Percentiles rank a stretch among this genome's conserved stretches.
These are phyloP conservation scores for Cheilosia impressa DNA, from an alignment of 2,888 invertebrate genomes.

Conservation along the genomic window DNA sequence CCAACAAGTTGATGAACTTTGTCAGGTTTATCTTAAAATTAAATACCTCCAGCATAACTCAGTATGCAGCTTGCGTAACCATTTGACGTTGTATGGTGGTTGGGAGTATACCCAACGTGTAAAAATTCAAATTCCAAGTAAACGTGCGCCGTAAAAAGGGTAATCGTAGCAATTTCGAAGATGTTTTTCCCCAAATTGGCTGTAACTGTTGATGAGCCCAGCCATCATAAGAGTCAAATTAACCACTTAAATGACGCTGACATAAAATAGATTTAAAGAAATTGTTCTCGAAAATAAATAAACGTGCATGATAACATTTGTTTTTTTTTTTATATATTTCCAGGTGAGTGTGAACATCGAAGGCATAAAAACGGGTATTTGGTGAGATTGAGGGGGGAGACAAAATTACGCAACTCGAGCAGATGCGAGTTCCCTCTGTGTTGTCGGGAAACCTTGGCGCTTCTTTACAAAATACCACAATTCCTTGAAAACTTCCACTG, in stretches of 20 bases:
- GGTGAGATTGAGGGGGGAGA: slow-evolving; percentile 35
- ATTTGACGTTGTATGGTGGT: slow-evolving; percentile 1
- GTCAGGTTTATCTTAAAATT: slow-evolving; percentile 33
- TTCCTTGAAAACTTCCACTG: slow-evolving; percentile 21
- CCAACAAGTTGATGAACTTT: slow-evolving; percentile 50
- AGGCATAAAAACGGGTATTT: slow-evolving; percentile 20
- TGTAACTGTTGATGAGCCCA: background rate
- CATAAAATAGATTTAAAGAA: background rate
- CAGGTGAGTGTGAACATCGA: slow-evolving; percentile 46
- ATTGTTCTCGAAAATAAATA: background rate
- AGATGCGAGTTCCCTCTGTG: slow-evolving; percentile 14
- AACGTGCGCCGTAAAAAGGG: slow-evolving; percentile 16
- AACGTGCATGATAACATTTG: background rate
- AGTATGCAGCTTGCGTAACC: slow-evolving; percentile 47
- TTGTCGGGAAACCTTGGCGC: background rate
- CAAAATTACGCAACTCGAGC: slow-evolving; percentile 7
- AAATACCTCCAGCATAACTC: slow-evolving; percentile 16
- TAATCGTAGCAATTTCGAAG: background rate
- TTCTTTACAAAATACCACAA: background rate
- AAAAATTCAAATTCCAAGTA: slow-evolving; percentile 32
- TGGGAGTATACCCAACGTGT: slow-evolving; percentile 9
- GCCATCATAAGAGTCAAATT: background rate
- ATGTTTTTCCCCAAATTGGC: slow-evolving; percentile 11
- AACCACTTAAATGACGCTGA: background rate
- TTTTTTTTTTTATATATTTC: slow-evolving; percentile 23